Evolutionary conservation across 2,113 vertebrate genomes (phyloP).

Genomic region (Rhizomys pruinosus): DNA sequence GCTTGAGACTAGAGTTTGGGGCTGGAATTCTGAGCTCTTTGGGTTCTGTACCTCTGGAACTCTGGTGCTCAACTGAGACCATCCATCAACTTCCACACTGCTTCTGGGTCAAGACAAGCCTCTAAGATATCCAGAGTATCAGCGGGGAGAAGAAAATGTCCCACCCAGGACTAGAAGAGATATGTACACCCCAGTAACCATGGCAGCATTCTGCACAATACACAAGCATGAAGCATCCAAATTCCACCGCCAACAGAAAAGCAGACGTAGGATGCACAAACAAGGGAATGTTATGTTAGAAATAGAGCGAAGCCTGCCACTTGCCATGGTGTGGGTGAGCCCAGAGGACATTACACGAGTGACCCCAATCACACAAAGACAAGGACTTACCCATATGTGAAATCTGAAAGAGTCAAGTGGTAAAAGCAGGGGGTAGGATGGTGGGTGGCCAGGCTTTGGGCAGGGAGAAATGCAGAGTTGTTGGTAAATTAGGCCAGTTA

Average conservation of each 20-base stretch:
- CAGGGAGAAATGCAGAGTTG: background rate
- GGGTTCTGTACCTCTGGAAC: background rate
- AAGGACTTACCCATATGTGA: background rate
- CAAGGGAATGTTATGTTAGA: background rate
- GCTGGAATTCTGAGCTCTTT: background rate
- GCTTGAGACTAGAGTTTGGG: background rate
- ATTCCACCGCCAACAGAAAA: background rate
- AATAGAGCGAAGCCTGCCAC: background rate
- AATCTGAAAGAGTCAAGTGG: too few relatives aligned
- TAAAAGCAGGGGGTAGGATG: background rate
- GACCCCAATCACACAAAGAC: background rate
- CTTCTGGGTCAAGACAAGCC: background rate
- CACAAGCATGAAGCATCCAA: background rate
- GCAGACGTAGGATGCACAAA: background rate
- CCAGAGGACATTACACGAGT: background rate
- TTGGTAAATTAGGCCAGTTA: too few relatives aligned
- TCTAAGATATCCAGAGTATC: background rate
- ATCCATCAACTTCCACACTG: background rate
- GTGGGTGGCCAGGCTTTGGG: background rate
- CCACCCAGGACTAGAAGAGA: background rate
- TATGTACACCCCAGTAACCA: background rate
- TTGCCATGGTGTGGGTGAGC: background rate
- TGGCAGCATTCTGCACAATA: background rate
- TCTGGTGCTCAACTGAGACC: accelerated
- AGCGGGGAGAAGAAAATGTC: background rate